A percentile compares a stretch with the other conserved stretches of the same genome.
phyloP scores from a whole-genome alignment of 2,888 invertebrate genomes.

The Seira ritae region DNA sequence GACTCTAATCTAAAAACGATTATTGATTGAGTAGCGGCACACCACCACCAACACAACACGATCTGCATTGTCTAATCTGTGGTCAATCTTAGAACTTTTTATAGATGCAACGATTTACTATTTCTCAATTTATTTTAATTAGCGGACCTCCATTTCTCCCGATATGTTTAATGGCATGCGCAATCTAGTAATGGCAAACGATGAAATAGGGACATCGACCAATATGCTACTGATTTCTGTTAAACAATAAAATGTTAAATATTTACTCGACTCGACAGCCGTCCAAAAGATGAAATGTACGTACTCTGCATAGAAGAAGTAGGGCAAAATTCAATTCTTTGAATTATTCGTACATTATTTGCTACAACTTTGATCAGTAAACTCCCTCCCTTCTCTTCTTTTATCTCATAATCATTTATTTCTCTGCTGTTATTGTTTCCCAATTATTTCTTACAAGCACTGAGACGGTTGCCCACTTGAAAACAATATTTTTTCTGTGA shows the following conservation, averaged over 20 bases:
- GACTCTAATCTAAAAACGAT: slow-evolving; percentile 48
- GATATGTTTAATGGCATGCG: no score
- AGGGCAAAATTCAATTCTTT: no score
- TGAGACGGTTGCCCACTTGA: no score
- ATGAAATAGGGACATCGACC: slow-evolving; percentile 34
- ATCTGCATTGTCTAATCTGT: background rate
- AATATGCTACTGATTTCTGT: no score
- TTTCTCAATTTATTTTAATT: background rate
- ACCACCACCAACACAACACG: background rate
- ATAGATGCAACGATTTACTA: background rate
- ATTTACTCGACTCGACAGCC: no score
- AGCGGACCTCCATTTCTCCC: no score
- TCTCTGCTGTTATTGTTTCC: slow-evolving; percentile 46
- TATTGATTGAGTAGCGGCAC: background rate
- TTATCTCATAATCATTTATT: slow-evolving; percentile 50
- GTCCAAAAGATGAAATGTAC: no score
- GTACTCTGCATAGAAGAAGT: no score
- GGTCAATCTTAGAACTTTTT: background rate
- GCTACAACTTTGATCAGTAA: no score
- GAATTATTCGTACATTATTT: no score
- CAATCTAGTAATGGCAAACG: no score
- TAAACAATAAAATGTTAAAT: no score
- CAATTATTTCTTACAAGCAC: slow-evolving; percentile 51
- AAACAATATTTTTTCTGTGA: background rate
- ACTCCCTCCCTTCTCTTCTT: slow-evolving; percentile 50